A percentile compares a stretch with the other conserved stretches of the same genome.
Conservation (phyloP, 2,888 invertebrate species). For the Tenthredo amoena region DNA sequence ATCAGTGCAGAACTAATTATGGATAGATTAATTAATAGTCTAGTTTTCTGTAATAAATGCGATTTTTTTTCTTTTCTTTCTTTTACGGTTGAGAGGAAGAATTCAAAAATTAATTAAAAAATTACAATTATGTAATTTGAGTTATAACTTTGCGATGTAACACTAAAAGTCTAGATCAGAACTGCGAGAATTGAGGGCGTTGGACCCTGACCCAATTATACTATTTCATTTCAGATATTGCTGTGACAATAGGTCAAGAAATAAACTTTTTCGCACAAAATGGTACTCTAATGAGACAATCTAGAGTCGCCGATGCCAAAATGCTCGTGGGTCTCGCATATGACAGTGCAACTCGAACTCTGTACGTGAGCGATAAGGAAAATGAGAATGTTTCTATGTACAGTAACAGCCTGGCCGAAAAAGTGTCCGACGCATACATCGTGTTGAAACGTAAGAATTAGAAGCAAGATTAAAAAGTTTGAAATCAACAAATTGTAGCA, state of each 20-base stretch:
- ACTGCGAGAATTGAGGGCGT: too few species aligned
- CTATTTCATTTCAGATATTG: conserved; percentile 85
- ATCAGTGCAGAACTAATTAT: neutral
- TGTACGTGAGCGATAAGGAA: conserved; percentile 84
- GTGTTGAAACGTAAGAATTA: conserved; percentile 67
- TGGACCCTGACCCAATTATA: conserved; percentile 56
- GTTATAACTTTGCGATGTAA: too few species aligned
- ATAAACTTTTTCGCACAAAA: conserved; percentile 83
- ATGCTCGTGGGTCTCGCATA: conserved; percentile 85
- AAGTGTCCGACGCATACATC: conserved; percentile 68
- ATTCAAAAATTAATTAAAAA: too few species aligned
- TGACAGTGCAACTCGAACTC: conserved; percentile 83
- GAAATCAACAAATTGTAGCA: neutral
- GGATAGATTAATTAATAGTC: neutral
- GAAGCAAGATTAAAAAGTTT: neutral
- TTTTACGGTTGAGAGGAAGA: too few species aligned
- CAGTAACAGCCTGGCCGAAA: conserved; percentile 79
- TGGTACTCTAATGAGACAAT: conserved; percentile 79
- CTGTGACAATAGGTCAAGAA: conserved; percentile 85
- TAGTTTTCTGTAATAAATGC: neutral
- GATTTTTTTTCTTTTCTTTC: too few species aligned
- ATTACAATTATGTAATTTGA: too few species aligned
- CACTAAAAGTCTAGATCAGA: too few species aligned
- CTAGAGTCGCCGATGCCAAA: conserved; percentile 79
- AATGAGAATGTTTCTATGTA: conserved; percentile 71